Conservation (phyloP, 1,140 invertebrate species). For the Ptiloglossa arizonensis region DNA sequence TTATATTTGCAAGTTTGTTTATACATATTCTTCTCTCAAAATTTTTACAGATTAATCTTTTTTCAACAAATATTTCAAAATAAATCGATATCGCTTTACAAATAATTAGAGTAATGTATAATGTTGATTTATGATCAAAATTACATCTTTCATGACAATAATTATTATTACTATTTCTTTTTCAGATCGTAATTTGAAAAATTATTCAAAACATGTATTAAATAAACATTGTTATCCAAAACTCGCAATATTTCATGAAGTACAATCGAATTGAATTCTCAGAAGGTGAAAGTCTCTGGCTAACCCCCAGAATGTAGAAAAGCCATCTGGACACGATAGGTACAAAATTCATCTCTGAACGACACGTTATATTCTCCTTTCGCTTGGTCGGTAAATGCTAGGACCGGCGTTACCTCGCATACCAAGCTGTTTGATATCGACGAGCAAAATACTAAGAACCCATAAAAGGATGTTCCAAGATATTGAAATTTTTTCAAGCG, state of each 20-base stretch:
- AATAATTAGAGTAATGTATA: not conserved
- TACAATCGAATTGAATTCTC: not conserved
- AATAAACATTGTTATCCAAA: not conserved
- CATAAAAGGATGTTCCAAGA: constrained; percentile 23
- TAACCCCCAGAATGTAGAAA: constrained; percentile 18
- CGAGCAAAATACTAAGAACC: constrained; percentile 17
- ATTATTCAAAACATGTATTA: not conserved
- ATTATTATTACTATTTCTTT: too few species aligned
- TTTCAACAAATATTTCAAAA: too few species aligned
- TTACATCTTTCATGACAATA: too few species aligned
- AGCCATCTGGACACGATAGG: constrained; percentile 45
- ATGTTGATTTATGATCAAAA: not conserved
- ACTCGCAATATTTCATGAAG: not conserved
- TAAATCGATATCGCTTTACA: not conserved
- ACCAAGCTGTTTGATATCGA: constrained; percentile 49
- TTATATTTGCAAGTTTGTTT: too few species aligned
- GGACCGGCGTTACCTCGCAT: constrained; percentile 41
- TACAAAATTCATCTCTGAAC: constrained; percentile 40
- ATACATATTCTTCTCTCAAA: too few species aligned
- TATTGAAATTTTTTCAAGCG: constrained; percentile 54
- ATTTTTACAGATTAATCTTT: too few species aligned
- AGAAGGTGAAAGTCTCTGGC: constrained; percentile 2
- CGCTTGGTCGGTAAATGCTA: constrained; percentile 51
- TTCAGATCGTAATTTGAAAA: too few species aligned
- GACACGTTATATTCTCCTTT: constrained; percentile 28